Percentiles rank a stretch among this genome's conserved stretches.
Conservation (phyloP, 2,797 vertebrate genomes). For the Gobio occitaniae region DNA sequence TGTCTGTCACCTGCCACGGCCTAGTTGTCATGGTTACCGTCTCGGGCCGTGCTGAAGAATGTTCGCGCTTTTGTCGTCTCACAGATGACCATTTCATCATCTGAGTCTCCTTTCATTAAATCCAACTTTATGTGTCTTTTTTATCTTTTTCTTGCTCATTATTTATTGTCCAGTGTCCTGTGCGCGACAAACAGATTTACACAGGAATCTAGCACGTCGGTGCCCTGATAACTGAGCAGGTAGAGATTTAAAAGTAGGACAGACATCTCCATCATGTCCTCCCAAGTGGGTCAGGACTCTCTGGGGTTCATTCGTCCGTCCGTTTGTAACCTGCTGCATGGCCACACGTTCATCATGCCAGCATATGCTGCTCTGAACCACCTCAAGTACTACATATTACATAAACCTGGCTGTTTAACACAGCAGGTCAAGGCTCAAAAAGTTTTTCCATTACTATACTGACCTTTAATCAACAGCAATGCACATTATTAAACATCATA, state of each 20-base stretch:
- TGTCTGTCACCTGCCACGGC: conserved; percentile 46
- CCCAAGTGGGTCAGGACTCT: conserved; percentile 52
- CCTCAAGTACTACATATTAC: conserved; percentile 25
- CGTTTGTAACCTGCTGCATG: conserved; percentile 36
- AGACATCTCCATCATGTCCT: conserved; percentile 43
- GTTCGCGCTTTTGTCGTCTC: conserved; percentile 25
- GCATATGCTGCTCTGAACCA: background rate
- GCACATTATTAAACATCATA: background rate
- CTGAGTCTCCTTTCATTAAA: conserved; percentile 26
- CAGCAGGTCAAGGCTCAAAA: conserved; percentile 6
- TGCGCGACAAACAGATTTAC: background rate
- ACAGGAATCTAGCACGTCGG: background rate
- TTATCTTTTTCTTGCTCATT: conserved; percentile 7
- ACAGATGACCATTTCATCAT: conserved; percentile 26
- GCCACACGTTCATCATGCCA: conserved; percentile 33
- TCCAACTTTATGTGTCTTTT: conserved; percentile 20
- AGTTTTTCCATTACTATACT: background rate
- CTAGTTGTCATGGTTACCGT: conserved; percentile 48
- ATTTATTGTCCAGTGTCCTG: conserved; percentile 5
- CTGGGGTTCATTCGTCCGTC: conserved; percentile 26
- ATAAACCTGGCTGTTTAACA: conserved; percentile 10
- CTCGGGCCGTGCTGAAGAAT: conserved; percentile 44
- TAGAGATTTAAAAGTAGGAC: conserved; percentile 39
- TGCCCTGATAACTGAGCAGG: background rate
- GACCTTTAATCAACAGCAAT: background rate